phyloP scores from a whole-genome alignment of 1,140 invertebrate species.

The Papilio polytes region DNA sequence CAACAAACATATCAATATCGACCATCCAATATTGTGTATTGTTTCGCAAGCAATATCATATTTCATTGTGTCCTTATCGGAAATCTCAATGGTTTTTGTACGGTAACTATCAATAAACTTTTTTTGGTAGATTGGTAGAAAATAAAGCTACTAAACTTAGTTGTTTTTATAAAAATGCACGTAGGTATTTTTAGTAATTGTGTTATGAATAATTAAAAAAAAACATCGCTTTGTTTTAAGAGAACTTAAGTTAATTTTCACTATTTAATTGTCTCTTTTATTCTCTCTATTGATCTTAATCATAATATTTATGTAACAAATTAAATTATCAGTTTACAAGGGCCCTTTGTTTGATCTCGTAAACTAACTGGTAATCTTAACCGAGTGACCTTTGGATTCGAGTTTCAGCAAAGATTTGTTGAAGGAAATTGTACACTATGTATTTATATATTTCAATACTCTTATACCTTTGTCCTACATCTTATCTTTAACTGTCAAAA shows the following conservation, averaged over 20 bases:
- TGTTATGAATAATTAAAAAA: no score
- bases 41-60: constrained; percentile 23
- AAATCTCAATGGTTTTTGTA: constrained; percentile 19
- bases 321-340: not conserved
- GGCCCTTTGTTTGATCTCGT: not conserved
- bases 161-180: not conserved
- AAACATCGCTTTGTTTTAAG: no score
- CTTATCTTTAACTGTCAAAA: not conserved
- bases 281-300: no score
- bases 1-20: constrained; percentile 11
- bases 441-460: not conserved
- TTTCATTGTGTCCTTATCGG: constrained; percentile 12
- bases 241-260: no score
- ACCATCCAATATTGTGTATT: constrained; percentile 11
- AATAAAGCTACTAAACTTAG: not conserved
- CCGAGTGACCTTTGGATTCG: not conserved
- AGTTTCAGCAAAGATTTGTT: not conserved
- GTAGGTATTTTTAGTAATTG: no score
- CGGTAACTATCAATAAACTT: not conserved
- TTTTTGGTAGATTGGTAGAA: not conserved
- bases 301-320: not conserved
- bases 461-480: not conserved
- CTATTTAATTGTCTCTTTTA: no score
- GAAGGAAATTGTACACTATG: not conserved
- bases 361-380: not conserved